Evolutionary conservation across 2,113 vertebrate species (phyloP).

Genomic region (Actenoides lindsayi): DNA sequence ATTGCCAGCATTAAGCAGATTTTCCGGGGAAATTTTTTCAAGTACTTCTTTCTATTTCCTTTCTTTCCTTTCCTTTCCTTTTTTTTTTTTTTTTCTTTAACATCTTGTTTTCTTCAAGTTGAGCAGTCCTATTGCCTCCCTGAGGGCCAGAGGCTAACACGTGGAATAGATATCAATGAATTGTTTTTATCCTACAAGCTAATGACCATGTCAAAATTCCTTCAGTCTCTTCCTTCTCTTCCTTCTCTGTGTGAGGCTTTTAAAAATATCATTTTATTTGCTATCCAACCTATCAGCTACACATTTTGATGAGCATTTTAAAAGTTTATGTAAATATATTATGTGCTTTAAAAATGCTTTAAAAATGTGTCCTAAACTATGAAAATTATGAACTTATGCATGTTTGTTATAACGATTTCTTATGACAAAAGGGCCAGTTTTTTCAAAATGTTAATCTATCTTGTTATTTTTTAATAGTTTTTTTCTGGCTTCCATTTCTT

Average conservation of each 20-base stretch:
- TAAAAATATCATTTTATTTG: neutral
- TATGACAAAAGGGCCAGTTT: neutral
- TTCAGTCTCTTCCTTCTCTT: neutral
- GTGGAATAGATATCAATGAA: conserved; percentile 54
- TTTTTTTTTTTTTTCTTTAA: neutral
- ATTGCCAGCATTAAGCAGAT: conserved; percentile 53
- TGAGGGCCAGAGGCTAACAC: conserved; percentile 15
- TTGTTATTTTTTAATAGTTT: neutral
- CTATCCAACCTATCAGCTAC: neutral
- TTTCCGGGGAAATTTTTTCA: conserved; percentile 33
- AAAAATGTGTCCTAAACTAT: neutral
- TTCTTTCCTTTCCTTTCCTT: neutral
- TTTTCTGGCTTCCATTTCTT: neutral
- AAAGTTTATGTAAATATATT: neutral
- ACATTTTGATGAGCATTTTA: neutral
- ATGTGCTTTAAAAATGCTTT: neutral
- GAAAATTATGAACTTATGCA: neutral
- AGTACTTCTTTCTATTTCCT: neutral
- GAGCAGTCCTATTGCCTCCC: neutral
- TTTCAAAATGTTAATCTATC: neutral
- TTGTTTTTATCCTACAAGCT: conserved; percentile 3
- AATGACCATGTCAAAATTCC: neutral
- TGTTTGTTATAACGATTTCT: neutral
- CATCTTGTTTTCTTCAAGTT: conserved; percentile 50
- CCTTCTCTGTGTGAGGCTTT: neutral